Evolutionary conservation across 2,113 vertebrate species (phyloP).

Genomic region (Lepisosteus osseus): DNA sequence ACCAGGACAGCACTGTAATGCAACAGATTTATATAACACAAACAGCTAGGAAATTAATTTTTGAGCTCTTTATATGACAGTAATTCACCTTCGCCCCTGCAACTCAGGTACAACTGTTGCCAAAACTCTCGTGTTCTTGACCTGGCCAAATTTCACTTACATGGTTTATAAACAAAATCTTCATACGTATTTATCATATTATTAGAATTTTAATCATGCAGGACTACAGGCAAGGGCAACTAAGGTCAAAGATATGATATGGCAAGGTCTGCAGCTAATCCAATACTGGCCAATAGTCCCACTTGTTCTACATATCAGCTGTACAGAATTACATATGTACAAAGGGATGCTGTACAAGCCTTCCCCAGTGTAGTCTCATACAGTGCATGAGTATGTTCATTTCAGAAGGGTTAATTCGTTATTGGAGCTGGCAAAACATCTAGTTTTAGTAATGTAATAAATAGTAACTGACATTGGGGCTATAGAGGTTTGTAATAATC

Average conservation of each 20-base stretch:
- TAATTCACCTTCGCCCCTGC: constrained; percentile 23
- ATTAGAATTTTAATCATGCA: constrained; percentile 78
- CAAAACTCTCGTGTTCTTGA: constrained; percentile 35
- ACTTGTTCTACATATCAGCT: constrained; percentile 71
- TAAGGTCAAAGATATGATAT: constrained; percentile 69
- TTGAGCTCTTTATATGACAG: constrained; percentile 21
- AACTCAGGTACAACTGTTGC: constrained; percentile 18
- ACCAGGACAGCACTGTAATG: no score
- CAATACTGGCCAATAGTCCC: constrained; percentile 94
- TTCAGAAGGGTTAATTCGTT: constrained; percentile 20
- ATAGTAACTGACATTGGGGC: neutral
- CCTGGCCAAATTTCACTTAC: constrained; percentile 33
- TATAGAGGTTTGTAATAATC: constrained; percentile 24
- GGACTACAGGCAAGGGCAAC: constrained; percentile 79
- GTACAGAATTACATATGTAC: constrained; percentile 82
- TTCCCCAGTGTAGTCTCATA: constrained; percentile 25
- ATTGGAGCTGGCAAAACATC: neutral
- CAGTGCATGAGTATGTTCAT: constrained; percentile 49
- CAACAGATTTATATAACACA: neutral
- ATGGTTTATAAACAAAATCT: constrained; percentile 58
- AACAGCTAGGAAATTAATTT: constrained; percentile 12
- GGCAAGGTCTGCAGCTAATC: constrained; percentile 77
- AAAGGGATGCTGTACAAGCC: constrained; percentile 40
- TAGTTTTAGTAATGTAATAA: neutral
- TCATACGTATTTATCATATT: constrained; percentile 60